Base-by-base conservation (phyloP, 2,797 vertebrate genomes). In the Labroides dimidiatus region DNA sequence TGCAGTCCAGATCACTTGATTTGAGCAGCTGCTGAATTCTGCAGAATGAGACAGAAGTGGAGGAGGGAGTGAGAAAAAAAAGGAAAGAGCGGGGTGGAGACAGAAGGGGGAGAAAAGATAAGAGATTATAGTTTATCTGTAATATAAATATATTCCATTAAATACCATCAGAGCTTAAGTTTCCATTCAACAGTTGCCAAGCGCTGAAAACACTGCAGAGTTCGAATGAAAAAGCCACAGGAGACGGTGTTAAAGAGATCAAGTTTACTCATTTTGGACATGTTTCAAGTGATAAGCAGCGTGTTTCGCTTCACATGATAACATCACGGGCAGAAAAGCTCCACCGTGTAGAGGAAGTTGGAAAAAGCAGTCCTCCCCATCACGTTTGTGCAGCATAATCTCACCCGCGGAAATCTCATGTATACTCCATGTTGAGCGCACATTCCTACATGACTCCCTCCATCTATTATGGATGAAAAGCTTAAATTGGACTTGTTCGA, bases 111-210 rank as follows among this genome's bases (percentile, higher is more conserved):
- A 55, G 49, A 77, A 72, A 33, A 70, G 72, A 86, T 47, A 70
- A 77, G 51, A 81, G 75, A 80, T 87, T 86, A 85, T 20, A 81
- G 60, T 65, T 86, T 77, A 77, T 74, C 73, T 72, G 36, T 57
- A 81, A 64, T 63, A 77, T 44, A 81, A 76, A 84, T 74, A 80
- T 67, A 72, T 76, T 81, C 53, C 72, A 74, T 81, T 81, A 71
- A 69, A 75, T 53, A 54, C 43, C 75, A 76, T 69, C 61, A 64
- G 68, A 21, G 60, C 49, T 71, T 57, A 54, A 71, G 43, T 58
- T 76, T 64, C 57, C 72, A 52, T 82, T 79, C 62, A 74, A 69
- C 63, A 67, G 64, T 37, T 79, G 78, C 64, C 61, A 74, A 77
- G 56, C 1, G n/a, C 61, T n/a, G n/a, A 61, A 71, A 45, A 69